A percentile compares a stretch with the other conserved stretches of the same genome.
phyloP scores from a whole-genome alignment of 2,888 invertebrate species.

The Brachylomia viminalis region DNA sequence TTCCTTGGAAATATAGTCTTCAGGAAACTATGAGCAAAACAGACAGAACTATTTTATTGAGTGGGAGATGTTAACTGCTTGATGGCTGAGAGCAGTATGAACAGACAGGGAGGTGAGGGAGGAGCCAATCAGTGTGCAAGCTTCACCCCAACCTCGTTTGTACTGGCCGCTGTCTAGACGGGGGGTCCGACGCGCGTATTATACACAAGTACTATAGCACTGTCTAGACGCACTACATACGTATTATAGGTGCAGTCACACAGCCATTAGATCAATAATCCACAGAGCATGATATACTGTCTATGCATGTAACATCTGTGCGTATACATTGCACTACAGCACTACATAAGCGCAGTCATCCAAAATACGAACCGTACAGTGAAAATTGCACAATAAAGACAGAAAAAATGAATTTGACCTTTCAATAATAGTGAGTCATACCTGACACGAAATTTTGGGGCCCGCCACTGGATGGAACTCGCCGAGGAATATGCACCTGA shows the following conservation, averaged over 20 bases:
- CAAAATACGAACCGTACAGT: conserved; percentile 1
- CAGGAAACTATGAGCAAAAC: conserved; percentile 93
- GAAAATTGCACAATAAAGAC: conserved; percentile 12
- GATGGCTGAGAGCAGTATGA: conserved; percentile 34
- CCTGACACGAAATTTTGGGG: conserved; percentile 96
- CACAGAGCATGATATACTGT: conserved; percentile 38
- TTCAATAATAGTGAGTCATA: conserved; percentile 74
- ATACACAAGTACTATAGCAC: conserved; percentile 30
- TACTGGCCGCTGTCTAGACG: conserved; percentile 49
- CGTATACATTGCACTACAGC: conserved; percentile 26
- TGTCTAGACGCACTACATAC: conserved; percentile 50
- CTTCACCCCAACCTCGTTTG: conserved; percentile 40
- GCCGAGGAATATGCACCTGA: conserved; percentile 95
- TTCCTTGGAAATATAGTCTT: conserved; percentile 97
- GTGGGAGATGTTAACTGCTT: conserved; percentile 32
- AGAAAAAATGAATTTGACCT: conserved; percentile 36
- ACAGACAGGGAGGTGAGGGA: conserved; percentile 17
- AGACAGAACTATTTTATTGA: conserved; percentile 32
- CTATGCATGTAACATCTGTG: background rate
- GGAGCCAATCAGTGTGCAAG: conserved; percentile 22
- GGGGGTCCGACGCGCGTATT: conserved; percentile 13
- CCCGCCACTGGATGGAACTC: conserved; percentile 95
- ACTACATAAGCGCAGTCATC: conserved; percentile 33
- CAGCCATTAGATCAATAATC: conserved; percentile 59
- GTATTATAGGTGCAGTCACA: conserved; percentile 40